Percentiles rank a stretch among this genome's conserved stretches.
Evolutionary conservation across 2,113 vertebrate species (phyloP).

Genomic region (Oceanites oceanicus): DNA sequence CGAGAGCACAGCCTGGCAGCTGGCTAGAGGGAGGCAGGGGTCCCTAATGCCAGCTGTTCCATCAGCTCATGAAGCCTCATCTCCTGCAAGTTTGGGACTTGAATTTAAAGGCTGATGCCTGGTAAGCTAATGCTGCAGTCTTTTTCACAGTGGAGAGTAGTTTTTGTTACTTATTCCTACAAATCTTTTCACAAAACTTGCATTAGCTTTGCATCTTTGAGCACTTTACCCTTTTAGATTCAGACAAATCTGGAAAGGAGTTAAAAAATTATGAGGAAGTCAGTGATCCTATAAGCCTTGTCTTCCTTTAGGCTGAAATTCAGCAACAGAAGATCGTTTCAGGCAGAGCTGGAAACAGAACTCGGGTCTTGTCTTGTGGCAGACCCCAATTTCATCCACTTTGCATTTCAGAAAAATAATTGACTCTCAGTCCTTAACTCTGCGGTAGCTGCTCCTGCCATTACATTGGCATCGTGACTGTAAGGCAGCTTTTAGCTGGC

Average conservation of each 20-base stretch:
- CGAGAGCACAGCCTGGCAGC: not conserved
- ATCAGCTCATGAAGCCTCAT: fast-evolving
- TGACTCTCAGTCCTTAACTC: not conserved
- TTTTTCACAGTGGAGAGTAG: not conserved
- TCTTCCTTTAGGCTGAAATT: not conserved
- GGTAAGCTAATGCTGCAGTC: not conserved
- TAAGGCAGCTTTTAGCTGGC: not conserved
- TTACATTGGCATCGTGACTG: not conserved
- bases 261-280: not conserved
- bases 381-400: not conserved
- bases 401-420: not conserved
- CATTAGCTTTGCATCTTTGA: not conserved
- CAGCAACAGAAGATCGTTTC: not conserved
- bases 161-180: not conserved
- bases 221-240: not conserved
- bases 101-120: not conserved
- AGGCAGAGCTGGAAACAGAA: not conserved
- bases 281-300: not conserved
- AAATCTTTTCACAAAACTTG: not conserved
- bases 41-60: no score
- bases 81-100: not conserved
- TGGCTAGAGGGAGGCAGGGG: not conserved
- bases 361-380: not conserved
- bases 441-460: not conserved
- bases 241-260: not conserved